Conservation (phyloP, 2,113 vertebrate species). For the Stercorarius parasiticus region DNA sequence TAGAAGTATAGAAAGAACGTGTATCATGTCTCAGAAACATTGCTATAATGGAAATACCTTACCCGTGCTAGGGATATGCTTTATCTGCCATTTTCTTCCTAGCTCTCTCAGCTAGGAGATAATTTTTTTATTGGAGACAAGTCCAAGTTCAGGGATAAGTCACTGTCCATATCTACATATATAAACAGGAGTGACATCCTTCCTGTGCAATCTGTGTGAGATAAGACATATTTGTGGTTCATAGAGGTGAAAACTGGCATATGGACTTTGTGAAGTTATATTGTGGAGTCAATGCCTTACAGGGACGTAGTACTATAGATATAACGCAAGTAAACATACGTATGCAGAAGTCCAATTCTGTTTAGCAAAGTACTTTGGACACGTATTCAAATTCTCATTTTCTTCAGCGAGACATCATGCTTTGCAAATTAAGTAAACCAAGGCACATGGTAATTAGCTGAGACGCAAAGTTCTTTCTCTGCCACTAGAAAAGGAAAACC, state of each 20-base stretch:
- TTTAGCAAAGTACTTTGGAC: not conserved
- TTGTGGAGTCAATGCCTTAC: not conserved
- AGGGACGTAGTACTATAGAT: not conserved
- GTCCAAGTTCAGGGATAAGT: not conserved
- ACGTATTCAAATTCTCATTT: not conserved
- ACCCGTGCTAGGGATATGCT: not conserved
- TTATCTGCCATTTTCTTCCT: not conserved
- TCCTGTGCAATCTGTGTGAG: not conserved
- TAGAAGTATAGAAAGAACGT: not conserved
- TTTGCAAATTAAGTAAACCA: not conserved
- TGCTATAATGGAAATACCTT: not conserved
- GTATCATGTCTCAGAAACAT: not conserved
- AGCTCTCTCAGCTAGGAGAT: not conserved
- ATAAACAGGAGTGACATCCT: not conserved
- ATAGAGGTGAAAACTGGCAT: rapidly evolving
- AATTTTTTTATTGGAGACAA: not conserved
- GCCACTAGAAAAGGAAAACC: not conserved
- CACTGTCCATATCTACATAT: not conserved
- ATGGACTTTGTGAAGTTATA: not conserved
- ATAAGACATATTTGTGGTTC: not conserved
- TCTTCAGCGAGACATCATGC: not conserved
- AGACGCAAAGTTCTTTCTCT: not conserved
- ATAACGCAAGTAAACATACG: not conserved
- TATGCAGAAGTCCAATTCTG: not conserved
- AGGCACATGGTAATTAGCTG: not conserved